phyloP scores from a whole-genome alignment of 2,113 vertebrate genomes.

The Callithrix jacchus region DNA sequence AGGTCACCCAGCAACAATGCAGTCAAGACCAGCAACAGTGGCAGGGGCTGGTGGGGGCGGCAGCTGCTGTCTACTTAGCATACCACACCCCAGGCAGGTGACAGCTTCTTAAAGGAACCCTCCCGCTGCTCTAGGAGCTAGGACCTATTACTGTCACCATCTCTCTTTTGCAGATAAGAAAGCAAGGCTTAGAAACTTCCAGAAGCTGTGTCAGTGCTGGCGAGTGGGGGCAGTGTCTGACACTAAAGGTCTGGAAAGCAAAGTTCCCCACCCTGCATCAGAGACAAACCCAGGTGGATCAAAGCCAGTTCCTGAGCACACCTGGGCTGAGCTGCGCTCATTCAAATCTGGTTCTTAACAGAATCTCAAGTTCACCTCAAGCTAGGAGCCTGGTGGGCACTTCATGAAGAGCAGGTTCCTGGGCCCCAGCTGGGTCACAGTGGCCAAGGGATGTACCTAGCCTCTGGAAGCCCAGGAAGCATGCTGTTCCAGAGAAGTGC shows the following conservation, averaged over 20 bases:
- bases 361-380: background rate
- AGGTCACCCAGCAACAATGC: background rate
- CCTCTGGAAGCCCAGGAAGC: background rate
- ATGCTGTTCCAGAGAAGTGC: background rate
- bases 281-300: background rate
- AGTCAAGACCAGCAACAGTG: background rate
- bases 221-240: background rate
- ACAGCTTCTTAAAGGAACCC: background rate
- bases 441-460: too few species aligned
- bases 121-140: background rate
- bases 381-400: background rate
- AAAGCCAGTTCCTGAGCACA: background rate
- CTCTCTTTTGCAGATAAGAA: background rate
- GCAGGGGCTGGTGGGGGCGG: background rate
- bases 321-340: too few species aligned
- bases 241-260: too few species aligned
- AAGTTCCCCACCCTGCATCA: fast-evolving
- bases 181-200: background rate
- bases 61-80: background rate
- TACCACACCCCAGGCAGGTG: fast-evolving
- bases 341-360: background rate
- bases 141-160: background rate
- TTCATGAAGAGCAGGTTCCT: background rate
- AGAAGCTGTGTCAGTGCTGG: background rate
- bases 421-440: background rate